These are phyloP conservation scores for Agrilus cyanescens DNA, from an alignment of 2,888 invertebrate species.

Conservation along the genomic window DNA sequence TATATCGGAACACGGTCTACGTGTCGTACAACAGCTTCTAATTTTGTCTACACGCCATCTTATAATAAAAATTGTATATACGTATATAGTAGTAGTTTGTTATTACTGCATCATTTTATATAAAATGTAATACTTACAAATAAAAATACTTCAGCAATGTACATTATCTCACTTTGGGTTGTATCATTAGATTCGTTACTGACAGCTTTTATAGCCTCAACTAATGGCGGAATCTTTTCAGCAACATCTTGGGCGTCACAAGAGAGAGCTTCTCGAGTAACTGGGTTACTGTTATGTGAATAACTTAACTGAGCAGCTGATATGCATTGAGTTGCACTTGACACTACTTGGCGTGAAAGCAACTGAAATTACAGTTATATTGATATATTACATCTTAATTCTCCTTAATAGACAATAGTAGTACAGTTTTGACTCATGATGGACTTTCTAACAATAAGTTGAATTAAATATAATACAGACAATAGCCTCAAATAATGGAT, in stretches of 20 bases:
- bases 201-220: constrained; percentile 65
- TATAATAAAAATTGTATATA: too few relatives aligned
- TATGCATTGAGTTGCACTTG: constrained; percentile 84
- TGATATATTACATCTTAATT: neutral
- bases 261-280: constrained; percentile 58
- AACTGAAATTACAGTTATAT: constrained; percentile 38
- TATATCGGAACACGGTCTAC: too few relatives aligned
- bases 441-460: too few relatives aligned
- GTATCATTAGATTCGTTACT: constrained; percentile 58
- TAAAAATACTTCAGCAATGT: constrained; percentile 72
- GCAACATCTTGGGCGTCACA: constrained; percentile 63
- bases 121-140: constrained; percentile 43
- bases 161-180: constrained; percentile 67
- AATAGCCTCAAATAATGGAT: too few relatives aligned
- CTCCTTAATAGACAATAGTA: too few relatives aligned
- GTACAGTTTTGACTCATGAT: too few relatives aligned
- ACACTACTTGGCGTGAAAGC: constrained; percentile 75
- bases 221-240: constrained; percentile 68
- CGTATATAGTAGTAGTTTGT: neutral
- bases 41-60: too few relatives aligned
- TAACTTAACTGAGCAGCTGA: constrained; percentile 76
- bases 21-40: too few relatives aligned
- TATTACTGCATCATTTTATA: neutral
- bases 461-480: too few relatives aligned
- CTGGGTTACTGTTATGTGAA: constrained; percentile 56